Base-by-base conservation (phyloP, 1,140 invertebrate genomes). In the Ladona fulva region DNA sequence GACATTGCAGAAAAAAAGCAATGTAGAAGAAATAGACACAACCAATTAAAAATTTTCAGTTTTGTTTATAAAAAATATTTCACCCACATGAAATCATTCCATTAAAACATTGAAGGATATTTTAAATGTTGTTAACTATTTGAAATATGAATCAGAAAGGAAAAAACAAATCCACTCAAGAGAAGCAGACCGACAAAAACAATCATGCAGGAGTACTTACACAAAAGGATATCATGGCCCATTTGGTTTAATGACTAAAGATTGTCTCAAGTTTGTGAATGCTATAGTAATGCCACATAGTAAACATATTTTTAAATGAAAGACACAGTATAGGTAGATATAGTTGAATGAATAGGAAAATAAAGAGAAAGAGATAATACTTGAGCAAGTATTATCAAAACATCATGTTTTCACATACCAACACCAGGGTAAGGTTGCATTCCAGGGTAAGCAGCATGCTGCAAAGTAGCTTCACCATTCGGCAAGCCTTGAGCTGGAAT, bases 351-450 rank as follows among this genome's bases (percentile, higher is more conserved):
- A 66, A 22, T 12, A 66, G 14, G 52, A 66, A 66, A 66, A 66
- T 22, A 73, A 52, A 77, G 1, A 59, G n/a, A 52, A 42, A 25
- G 37, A 12, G 52, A 66, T 12, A 66, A 66, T 66, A 66, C 52
- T 66, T 66, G 12, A 66, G 52, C 52, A 66, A 66, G 52, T 66
- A 66, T 66, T 12, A 66, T 66, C 52, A 1, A 66, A 66, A 66
- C 52, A 37, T 37, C 8, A 66, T 66, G 24, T 74, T 14, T n/a
- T 29, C 76, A 81, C 81, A 83, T 89, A 95, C 94, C 94, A 88
- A 95, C 95, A 86, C 94, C 93, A 80, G 94, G 92, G 88, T 96
- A 97, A 79, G 94, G 92, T 87, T 94, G 94, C 88, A 97, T 94
- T 83, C 93, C 92, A 79, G 94, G 89, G 87, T 95, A 96, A 81